These are phyloP conservation scores for Beaufortia kweichowensis DNA, from an alignment of 2,113 vertebrate species.

Conservation along the genomic window DNA sequence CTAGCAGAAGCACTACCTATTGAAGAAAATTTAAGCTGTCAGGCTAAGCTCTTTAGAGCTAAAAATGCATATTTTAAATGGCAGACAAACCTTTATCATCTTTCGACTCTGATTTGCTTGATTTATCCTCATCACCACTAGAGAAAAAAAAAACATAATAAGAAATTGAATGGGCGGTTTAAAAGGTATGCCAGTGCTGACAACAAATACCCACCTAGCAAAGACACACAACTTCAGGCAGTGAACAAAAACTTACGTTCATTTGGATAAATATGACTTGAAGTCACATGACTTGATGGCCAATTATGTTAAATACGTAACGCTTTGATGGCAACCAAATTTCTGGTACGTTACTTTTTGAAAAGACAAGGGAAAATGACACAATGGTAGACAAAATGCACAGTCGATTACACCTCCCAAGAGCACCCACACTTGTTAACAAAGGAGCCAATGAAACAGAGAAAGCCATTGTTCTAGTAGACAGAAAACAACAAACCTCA, in stretches of 20 bases:
- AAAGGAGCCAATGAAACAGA: constrained; percentile 88
- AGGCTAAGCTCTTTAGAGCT: too few relatives aligned
- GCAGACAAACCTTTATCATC: constrained; percentile 88
- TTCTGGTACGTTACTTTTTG: constrained; percentile 59
- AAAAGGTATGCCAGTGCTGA: constrained; percentile 5
- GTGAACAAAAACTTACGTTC: constrained; percentile 34
- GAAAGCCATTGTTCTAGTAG: constrained; percentile 97
- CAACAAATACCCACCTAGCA: constrained; percentile 49
- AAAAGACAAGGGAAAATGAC: constrained; percentile 42
- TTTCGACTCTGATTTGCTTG: constrained; percentile 76
- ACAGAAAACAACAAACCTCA: constrained; percentile 99
- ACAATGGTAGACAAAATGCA: constrained; percentile 62
- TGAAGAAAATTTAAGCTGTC: too few relatives aligned
- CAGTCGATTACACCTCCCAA: constrained; percentile 72
- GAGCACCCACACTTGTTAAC: constrained; percentile 76
- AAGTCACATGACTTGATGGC: constrained; percentile 30
- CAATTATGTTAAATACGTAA: constrained; percentile 48
- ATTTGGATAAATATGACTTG: constrained; percentile 30
- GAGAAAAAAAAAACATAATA: constrained; percentile 73
- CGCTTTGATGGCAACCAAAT: constrained; percentile 55
- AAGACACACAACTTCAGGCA: constrained; percentile 26
- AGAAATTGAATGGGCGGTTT: constrained; percentile 24
- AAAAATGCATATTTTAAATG: neutral
- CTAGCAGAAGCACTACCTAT: constrained; percentile 61
- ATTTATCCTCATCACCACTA: constrained; percentile 85